Evolutionary conservation across 2,888 invertebrate genomes (phyloP).

Genomic region (Patella ulyssiponensis): DNA sequence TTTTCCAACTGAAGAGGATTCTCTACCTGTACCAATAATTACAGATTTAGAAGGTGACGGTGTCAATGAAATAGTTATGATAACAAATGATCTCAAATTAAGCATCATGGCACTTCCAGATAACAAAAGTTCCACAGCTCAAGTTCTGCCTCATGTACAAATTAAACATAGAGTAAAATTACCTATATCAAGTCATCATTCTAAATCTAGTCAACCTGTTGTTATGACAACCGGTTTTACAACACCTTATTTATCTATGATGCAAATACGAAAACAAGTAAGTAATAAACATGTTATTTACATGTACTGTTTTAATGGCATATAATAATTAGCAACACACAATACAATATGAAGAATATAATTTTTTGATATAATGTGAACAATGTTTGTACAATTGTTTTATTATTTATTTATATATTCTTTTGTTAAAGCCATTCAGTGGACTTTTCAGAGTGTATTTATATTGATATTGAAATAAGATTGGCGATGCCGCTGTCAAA

Average conservation of each 20-base stretch:
- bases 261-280: conserved; percentile 65
- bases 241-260: conserved; percentile 55
- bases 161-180: conserved; percentile 57
- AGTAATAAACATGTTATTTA: neutral
- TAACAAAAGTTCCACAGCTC: conserved; percentile 40
- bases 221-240: conserved; percentile 65
- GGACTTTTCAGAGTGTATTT: no score
- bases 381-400: no score
- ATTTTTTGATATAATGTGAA: no score
- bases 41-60: conserved; percentile 68
- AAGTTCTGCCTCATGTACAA: conserved; percentile 62
- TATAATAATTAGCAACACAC: no score
- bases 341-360: no score
- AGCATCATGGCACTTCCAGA: conserved; percentile 60
- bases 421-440: no score
- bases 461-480: no score
- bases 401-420: no score
- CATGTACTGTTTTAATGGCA: neutral
- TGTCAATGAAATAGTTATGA: conserved; percentile 64
- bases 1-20: conserved; percentile 53
- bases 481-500: no score
- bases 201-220: conserved; percentile 52
- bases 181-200: conserved; percentile 39
- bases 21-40: conserved; percentile 61
- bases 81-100: conserved; percentile 61